These are phyloP conservation scores for Ceraclea dissimilis DNA, from an alignment of 2,888 invertebrate species.

Conservation along the genomic window DNA sequence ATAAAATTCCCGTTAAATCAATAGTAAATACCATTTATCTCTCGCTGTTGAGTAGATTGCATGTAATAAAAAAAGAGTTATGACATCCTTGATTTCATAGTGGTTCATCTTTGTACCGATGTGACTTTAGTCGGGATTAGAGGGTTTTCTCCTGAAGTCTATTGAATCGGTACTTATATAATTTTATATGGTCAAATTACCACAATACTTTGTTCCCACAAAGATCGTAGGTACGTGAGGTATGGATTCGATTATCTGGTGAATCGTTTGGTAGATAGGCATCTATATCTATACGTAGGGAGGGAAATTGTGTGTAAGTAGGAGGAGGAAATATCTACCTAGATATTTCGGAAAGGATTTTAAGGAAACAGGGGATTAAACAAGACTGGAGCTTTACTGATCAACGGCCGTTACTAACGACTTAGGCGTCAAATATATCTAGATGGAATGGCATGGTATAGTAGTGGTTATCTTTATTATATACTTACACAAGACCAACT, in stretches of 20 bases:
- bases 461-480: constrained; percentile 1
- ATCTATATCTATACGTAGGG: background rate
- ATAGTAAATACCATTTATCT: too few relatives aligned
- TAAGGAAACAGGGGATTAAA: constrained; percentile 20
- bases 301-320: background rate
- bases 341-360: constrained; percentile 10
- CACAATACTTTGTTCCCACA: background rate
- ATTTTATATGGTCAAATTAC: constrained; percentile 5
- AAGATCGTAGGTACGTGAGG: too few relatives aligned
- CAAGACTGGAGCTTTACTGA: constrained; percentile 25
- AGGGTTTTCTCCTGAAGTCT: too few relatives aligned
- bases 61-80: too few relatives aligned
- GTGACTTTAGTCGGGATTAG: too few relatives aligned
- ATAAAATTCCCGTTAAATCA: too few relatives aligned
- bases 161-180: background rate
- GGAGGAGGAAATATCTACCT: too few relatives aligned
- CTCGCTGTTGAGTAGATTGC: too few relatives aligned
- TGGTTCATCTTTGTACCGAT: too few relatives aligned
- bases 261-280: too few relatives aligned
- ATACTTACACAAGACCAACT: background rate
- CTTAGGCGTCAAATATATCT: constrained; percentile 4
- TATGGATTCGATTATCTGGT: too few relatives aligned
- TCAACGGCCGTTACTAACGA: constrained; percentile 26
- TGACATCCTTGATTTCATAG: too few relatives aligned
- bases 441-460: background rate